Percentiles rank a stretch among this genome's conserved stretches.
These are phyloP conservation scores for Lacerta viridis DNA, from an alignment of 2,797 vertebrate species.

Conservation along the genomic window DNA sequence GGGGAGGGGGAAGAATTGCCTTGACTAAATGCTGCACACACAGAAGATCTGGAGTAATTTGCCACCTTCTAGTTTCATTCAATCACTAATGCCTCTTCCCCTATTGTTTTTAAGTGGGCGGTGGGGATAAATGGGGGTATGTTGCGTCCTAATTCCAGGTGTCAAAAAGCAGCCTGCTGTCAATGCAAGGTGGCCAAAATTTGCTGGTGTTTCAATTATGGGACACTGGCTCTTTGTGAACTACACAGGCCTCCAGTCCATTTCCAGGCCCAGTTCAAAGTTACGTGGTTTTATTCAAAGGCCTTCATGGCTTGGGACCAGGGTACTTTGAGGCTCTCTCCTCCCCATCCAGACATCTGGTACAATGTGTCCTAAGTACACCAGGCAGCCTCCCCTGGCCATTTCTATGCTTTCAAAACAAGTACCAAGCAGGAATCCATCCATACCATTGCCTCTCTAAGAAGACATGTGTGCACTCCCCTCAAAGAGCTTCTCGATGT, in stretches of 20 bases:
- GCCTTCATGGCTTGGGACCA: neutral
- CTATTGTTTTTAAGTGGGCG: neutral
- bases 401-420: neutral
- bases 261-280: neutral
- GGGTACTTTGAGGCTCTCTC: neutral
- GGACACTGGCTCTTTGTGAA: neutral
- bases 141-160: no score
- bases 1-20: neutral
- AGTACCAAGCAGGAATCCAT: no score
- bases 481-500: neutral
- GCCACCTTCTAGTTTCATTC: neutral
- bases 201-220: neutral
- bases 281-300: neutral
- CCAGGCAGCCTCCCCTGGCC: neutral
- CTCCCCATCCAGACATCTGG: neutral
- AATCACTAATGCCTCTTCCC: neutral
- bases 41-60: neutral
- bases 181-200: neutral
- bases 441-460: neutral
- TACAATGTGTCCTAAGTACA: neutral
- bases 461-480: neutral
- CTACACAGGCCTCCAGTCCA: neutral
- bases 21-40: neutral
- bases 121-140: neutral
- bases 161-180: neutral